phyloP scores from a whole-genome alignment of 2,797 vertebrate species.

The Pangasius djambal region DNA sequence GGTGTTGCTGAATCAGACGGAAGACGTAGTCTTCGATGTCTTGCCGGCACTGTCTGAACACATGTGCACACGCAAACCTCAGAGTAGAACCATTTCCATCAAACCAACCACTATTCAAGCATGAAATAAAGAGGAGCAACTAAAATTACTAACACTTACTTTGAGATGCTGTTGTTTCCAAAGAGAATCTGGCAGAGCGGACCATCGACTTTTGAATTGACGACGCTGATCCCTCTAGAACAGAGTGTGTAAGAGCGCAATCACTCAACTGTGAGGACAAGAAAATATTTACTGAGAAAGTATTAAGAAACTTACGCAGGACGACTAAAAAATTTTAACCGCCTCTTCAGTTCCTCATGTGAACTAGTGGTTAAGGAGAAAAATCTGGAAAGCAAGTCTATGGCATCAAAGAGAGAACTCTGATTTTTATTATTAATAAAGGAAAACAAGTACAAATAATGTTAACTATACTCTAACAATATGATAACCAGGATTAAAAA shows the following conservation, averaged over 20 bases:
- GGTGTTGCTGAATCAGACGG: constrained; percentile 84
- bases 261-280: not conserved
- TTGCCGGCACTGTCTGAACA: constrained; percentile 86
- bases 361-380: constrained; percentile 78
- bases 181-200: constrained; percentile 93
- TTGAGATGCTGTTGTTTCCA: constrained; percentile 91
- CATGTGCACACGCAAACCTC: not conserved
- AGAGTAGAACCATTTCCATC: not conserved
- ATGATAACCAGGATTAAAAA: too few species aligned
- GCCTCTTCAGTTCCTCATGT: constrained; percentile 91
- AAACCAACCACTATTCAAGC: too few species aligned
- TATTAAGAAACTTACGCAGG: constrained; percentile 80
- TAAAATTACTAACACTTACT: constrained; percentile 77
- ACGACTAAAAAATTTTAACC: constrained; percentile 83
- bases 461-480: not conserved
- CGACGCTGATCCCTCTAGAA: constrained; percentile 83
- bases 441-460: not conserved
- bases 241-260: constrained; percentile 44
- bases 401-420: not conserved
- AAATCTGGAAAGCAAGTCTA: not conserved
- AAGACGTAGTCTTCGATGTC: constrained; percentile 94
- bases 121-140: not conserved
- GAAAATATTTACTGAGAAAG: not conserved
- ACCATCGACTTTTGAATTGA: constrained; percentile 84
- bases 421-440: not conserved